Percentiles rank a stretch among this genome's conserved stretches.
phyloP scores from a whole-genome alignment of 2,113 vertebrate species.

The Collichthys lucidus region DNA sequence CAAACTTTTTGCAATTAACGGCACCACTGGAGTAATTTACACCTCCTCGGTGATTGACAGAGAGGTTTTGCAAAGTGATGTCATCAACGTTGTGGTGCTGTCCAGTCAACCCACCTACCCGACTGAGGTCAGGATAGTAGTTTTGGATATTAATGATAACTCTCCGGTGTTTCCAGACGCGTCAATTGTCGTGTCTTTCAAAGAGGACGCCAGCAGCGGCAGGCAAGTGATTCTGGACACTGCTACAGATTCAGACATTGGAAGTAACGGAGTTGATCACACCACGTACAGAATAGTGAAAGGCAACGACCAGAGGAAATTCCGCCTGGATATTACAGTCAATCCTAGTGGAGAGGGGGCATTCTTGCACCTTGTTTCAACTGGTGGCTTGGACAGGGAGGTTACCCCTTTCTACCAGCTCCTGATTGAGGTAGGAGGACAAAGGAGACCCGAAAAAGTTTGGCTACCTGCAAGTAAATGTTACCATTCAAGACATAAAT shows the following conservation, averaged over 20 bases:
- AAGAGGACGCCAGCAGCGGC: conserved; percentile 96
- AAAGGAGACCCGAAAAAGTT: conserved; percentile 92
- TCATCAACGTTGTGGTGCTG: conserved; percentile 96
- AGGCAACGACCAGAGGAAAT: conserved; percentile 93
- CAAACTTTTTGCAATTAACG: conserved; percentile 93
- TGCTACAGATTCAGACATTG: conserved; percentile 93
- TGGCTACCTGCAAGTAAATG: conserved; percentile 96
- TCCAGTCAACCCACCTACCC: conserved; percentile 98
- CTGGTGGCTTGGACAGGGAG: conserved; percentile 94
- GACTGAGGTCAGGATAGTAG: conserved; percentile 94
- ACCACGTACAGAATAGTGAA: conserved; percentile 93
- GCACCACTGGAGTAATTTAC: conserved; percentile 90
- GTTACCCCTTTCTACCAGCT: conserved; percentile 91
- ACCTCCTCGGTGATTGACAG: conserved; percentile 94
- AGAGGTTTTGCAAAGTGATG: conserved; percentile 90
- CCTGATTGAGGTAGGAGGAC: conserved; percentile 94
- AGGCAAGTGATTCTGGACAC: conserved; percentile 98
- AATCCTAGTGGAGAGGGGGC: conserved; percentile 98
- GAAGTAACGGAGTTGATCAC: conserved; percentile 95
- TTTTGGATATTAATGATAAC: conserved; percentile 97
- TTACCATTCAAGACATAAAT: conserved; percentile 96
- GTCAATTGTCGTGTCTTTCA: conserved; percentile 94
- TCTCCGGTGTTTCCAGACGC: conserved; percentile 95
- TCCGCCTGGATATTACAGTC: conserved; percentile 95
- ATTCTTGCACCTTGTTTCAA: conserved; percentile 95